These are phyloP conservation scores for Scytalopus superciliaris DNA, from an alignment of 2,113 vertebrate genomes.

Conservation along the genomic window DNA sequence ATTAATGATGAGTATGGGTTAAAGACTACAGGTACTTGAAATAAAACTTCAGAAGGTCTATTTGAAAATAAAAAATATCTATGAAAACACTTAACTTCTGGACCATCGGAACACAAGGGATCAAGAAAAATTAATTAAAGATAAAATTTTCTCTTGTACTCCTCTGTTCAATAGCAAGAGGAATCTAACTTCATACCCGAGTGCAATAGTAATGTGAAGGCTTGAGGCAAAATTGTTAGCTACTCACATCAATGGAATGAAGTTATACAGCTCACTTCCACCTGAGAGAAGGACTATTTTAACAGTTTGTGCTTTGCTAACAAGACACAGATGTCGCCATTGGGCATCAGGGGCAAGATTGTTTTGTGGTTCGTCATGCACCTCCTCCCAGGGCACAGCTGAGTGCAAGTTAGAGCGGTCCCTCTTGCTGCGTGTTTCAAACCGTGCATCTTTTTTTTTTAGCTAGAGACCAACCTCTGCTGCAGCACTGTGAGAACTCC, in stretches of 20 bases:
- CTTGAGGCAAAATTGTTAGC: conserved; percentile 14
- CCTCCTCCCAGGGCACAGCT: background rate
- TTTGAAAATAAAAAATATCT: background rate
- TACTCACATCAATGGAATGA: conserved; percentile 27
- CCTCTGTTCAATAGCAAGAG: background rate
- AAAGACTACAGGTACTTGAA: background rate
- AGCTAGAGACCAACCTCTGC: background rate
- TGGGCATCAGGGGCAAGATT: background rate
- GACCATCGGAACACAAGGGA: background rate
- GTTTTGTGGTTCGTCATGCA: background rate
- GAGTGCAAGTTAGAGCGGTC: fast-evolving
- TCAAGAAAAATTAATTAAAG: background rate
- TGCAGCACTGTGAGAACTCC: background rate
- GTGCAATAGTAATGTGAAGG: background rate
- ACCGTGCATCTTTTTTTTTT: background rate
- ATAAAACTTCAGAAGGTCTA: background rate
- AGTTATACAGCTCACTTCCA: conserved; percentile 23
- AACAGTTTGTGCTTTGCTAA: background rate
- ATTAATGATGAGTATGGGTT: background rate
- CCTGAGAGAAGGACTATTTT: conserved; percentile 9
- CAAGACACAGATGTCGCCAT: background rate
- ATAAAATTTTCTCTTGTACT: background rate
- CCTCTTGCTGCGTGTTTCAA: background rate
- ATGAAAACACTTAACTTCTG: background rate
- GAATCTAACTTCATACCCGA: conserved; percentile 22